Conservation (phyloP, 1,140 invertebrate species). For the Pissodes strobi region DNA sequence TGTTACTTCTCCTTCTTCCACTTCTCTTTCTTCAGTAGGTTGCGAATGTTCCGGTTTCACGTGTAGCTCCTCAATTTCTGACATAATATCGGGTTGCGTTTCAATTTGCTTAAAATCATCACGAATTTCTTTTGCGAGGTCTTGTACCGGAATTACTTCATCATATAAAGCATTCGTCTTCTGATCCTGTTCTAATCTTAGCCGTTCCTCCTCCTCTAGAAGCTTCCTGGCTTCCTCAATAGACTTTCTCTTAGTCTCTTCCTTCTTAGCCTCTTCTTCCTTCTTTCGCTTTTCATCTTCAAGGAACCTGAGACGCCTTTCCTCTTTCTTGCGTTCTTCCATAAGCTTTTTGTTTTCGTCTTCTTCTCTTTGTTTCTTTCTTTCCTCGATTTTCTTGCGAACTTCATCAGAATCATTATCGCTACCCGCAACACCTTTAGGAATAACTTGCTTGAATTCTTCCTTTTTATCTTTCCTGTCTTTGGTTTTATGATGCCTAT, state of each 20-base stretch:
- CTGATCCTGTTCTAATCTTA: slow-evolving; percentile 50
- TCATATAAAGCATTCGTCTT: slow-evolving; percentile 49
- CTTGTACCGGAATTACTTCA: slow-evolving; percentile 48
- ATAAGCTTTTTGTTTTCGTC: slow-evolving; percentile 9
- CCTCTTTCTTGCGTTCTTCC: slow-evolving; percentile 53
- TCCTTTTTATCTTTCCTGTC: slow-evolving; percentile 55
- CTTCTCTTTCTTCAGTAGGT: slow-evolving; percentile 17
- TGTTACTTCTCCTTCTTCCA: slow-evolving; percentile 39
- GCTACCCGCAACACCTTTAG: slow-evolving; percentile 53
- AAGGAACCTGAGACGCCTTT: slow-evolving; percentile 44
- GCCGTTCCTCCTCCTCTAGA: slow-evolving; percentile 22
- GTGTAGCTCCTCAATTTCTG: not conserved
- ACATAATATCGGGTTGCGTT: slow-evolving; percentile 27
- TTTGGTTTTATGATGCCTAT: slow-evolving; percentile 58
- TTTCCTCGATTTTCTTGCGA: slow-evolving; percentile 23
- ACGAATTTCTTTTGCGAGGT: slow-evolving; percentile 47
- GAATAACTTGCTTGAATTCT: slow-evolving; percentile 59
- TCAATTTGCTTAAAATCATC: slow-evolving; percentile 47
- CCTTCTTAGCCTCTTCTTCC: slow-evolving; percentile 57
- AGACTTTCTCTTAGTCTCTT: slow-evolving; percentile 58
- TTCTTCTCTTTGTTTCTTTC: slow-evolving; percentile 24
- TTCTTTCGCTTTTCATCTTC: slow-evolving; percentile 58
- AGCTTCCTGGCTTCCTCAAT: slow-evolving; percentile 50
- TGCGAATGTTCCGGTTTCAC: not conserved
- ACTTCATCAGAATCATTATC: slow-evolving; percentile 49